Base-by-base conservation (phyloP, 2,797 vertebrate species). In the Hydrolagus colliei region DNA sequence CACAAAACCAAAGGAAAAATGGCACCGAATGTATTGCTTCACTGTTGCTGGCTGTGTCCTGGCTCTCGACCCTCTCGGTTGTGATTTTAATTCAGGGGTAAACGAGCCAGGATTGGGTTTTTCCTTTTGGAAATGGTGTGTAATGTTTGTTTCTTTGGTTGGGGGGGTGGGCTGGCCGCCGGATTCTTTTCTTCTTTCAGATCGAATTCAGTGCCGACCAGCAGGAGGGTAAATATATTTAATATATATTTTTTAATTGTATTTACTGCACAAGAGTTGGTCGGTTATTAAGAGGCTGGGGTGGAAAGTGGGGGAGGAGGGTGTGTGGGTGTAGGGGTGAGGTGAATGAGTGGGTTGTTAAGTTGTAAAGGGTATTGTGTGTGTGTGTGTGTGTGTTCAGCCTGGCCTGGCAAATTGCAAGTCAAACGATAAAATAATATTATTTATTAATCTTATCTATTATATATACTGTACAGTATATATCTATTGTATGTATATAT, bases 131-230 rank as follows among this genome's bases (percentile, higher is more conserved):
- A n/a, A 52, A 41, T 5, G 76, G 18, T 27, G 2, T 14, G 11
- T 11, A 9, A 9, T 79, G 76, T 18, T 12, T 77, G 20, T 32
- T 13, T 13, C 27, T 12, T 13, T 77, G n/a, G 74, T 79, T 59
- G 13, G 27, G 18, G 61, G 35, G 76, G 27, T 18, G 62, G 5
- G 78, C 71, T 71, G 65, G 10, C 61, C 74, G 73, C 68, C 92
- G 92, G 89, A 92, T 92, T 90, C 92, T 95, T 94, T 94, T 90
- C 91, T 93, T 92, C 90, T 91, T 90, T 93, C 93, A 95, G 94
- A 94, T 95, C 91, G 92, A 95, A 89, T 95, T 94, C 92, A 93
- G 92, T 91, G 88, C 91, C 90, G 90, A 89, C 86, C 92, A 94
- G 62, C 92, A 94, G 89, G 93, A 94, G 88, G 94, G 94, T 95